phyloP scores from a whole-genome alignment of 37 sponge, comb jelly and placozoan species.

The Hormiphora californensis region DNA sequence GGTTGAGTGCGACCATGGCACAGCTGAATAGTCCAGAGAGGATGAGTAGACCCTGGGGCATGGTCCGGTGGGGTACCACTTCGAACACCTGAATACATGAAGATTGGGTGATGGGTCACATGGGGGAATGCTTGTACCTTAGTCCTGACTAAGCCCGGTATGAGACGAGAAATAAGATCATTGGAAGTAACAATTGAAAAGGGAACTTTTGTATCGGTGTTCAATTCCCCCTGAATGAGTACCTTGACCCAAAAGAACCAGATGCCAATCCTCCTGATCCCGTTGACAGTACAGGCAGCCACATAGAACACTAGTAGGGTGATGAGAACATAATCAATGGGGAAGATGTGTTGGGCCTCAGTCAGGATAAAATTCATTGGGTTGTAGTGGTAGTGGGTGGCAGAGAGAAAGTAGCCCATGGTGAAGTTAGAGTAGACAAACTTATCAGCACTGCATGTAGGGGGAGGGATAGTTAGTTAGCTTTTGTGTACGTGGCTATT shows the following conservation, averaged over 20 bases:
- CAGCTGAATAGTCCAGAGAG: conserved; percentile 17
- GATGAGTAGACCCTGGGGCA: conserved; percentile 12
- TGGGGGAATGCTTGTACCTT: too few relatives aligned
- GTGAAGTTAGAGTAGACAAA: conserved; percentile 29
- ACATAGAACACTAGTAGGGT: background rate
- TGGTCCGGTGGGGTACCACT: background rate
- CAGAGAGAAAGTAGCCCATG: background rate
- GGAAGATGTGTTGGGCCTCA: background rate
- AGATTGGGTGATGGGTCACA: too few relatives aligned
- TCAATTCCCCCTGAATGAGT: too few relatives aligned
- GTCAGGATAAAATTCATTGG: background rate
- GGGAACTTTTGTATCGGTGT: too few relatives aligned
- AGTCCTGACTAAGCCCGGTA: too few relatives aligned
- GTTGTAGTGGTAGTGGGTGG: conserved; percentile 19
- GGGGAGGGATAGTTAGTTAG: background rate
- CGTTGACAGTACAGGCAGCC: conserved; percentile 2
- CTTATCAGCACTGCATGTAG: background rate
- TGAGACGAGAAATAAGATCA: too few relatives aligned
- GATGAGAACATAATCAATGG: background rate
- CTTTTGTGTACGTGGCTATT: background rate
- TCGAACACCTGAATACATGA: conserved; percentile 47
- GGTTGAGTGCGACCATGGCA: conserved; percentile 22
- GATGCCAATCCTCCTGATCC: conserved; percentile 23
- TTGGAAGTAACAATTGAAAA: too few relatives aligned
- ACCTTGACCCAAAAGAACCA: conserved; percentile 49